Conservation (phyloP, 2,797 vertebrate genomes). For the Novumbra hubbsi region DNA sequence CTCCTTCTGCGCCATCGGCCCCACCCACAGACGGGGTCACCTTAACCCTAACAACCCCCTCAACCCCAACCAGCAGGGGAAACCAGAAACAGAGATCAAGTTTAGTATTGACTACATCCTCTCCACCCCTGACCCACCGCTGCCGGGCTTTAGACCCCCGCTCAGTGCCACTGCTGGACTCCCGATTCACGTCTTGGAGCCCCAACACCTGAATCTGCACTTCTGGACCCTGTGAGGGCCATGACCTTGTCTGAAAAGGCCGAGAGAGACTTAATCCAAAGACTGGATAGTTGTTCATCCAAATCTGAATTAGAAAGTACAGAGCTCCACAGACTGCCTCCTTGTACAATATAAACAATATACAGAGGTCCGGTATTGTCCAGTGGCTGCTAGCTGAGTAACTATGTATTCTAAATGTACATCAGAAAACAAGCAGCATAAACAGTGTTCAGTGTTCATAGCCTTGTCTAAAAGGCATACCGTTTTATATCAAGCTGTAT, state of each 20-base stretch:
- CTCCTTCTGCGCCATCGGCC: conserved; percentile 68
- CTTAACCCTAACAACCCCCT: conserved; percentile 46
- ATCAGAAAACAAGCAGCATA: background rate
- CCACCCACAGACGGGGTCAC: conserved; percentile 61
- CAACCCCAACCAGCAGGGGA: conserved; percentile 44
- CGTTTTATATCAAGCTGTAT: background rate
- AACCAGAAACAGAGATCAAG: conserved; percentile 89
- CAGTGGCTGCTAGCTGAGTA: background rate
- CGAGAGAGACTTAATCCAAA: background rate
- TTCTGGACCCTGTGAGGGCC: conserved; percentile 86
- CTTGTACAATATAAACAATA: conserved; percentile 4
- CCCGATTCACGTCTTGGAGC: conserved; percentile 74
- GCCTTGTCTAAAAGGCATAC: background rate
- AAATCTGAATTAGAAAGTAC: conserved; percentile 35
- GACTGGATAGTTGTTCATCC: conserved; percentile 10
- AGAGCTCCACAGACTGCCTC: conserved; percentile 32
- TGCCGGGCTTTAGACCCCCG: conserved; percentile 74
- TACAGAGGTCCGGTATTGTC: background rate
- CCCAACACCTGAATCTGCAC: conserved; percentile 81
- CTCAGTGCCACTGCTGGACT: conserved; percentile 63
- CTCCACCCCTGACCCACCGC: conserved; percentile 83
- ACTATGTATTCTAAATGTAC: background rate
- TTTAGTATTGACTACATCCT: conserved; percentile 99
- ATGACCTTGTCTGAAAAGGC: background rate
- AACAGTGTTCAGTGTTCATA: conserved; percentile 12